phyloP scores from a whole-genome alignment of 2,113 vertebrate genomes.

The Platysteira castanea region DNA sequence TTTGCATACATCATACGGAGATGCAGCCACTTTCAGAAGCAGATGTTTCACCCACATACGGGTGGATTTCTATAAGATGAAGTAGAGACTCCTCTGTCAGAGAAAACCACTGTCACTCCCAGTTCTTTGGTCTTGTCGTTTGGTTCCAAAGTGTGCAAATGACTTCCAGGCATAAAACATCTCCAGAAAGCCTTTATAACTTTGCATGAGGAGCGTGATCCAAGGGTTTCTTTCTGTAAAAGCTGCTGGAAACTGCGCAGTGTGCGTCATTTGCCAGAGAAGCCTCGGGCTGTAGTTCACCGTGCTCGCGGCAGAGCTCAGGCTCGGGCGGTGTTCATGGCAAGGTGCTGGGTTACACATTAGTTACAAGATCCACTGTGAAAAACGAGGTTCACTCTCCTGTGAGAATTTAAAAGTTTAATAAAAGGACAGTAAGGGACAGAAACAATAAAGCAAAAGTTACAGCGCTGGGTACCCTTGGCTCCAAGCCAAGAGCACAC shows the following conservation, averaged over 20 bases:
- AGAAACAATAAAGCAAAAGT: too few species aligned
- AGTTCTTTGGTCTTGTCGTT: neutral
- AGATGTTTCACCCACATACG: neutral
- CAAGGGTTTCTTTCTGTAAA: neutral
- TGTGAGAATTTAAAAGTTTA: too few species aligned
- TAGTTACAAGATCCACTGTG: too few species aligned
- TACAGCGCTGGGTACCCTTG: too few species aligned
- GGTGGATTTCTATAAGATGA: neutral
- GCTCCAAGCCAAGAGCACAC: too few species aligned
- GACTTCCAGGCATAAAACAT: neutral
- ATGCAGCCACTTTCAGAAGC: neutral
- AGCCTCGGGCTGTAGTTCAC: neutral
- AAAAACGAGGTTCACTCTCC: too few species aligned
- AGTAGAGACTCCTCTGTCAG: neutral
- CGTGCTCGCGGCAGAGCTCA: fast-evolving
- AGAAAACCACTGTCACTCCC: neutral
- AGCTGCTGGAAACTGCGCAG: neutral
- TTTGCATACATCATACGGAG: neutral
- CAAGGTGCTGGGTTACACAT: fast-evolving
- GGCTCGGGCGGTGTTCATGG: fast-evolving
- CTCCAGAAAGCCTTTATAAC: neutral
- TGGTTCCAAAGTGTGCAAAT: neutral
- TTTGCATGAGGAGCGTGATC: neutral
- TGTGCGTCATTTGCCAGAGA: neutral
- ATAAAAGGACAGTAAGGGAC: too few species aligned